A percentile compares a stretch with the other conserved stretches of the same genome.
Conservation (phyloP, 2,797 vertebrate species). For the Oreortyx pictus region DNA sequence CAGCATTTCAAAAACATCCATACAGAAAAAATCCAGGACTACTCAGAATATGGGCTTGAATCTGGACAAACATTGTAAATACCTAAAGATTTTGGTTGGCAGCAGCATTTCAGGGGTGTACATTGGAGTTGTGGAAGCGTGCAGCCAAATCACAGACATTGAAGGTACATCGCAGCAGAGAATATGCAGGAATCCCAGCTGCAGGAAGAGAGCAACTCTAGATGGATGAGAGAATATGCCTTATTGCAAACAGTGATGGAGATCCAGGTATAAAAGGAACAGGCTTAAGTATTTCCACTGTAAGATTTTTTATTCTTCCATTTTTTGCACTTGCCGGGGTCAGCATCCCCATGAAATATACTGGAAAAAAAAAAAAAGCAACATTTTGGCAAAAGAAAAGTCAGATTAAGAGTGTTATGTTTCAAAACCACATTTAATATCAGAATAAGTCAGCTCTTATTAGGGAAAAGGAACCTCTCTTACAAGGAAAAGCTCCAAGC, state of each 20-base stretch:
- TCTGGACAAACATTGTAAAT: not conserved
- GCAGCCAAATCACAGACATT: constrained; percentile 51
- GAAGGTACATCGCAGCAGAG: not conserved
- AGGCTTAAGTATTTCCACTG: not conserved
- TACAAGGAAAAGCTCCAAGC: not conserved
- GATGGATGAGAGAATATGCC: not conserved
- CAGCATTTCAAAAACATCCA: not conserved
- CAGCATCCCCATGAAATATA: not conserved
- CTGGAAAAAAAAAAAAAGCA: not conserved
- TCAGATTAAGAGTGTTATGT: not conserved
- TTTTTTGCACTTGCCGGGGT: not conserved
- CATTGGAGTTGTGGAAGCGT: not conserved
- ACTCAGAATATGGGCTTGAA: not conserved
- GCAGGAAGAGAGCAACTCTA: not conserved
- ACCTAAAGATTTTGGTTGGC: constrained; percentile 5
- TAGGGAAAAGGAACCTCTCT: not conserved
- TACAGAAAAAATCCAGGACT: not conserved
- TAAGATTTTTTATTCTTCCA: not conserved
- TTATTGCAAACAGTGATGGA: not conserved
- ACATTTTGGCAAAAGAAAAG: not conserved
- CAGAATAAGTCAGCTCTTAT: not conserved
- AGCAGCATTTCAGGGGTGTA: constrained; percentile 20
- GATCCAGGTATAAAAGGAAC: not conserved
- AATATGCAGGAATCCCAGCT: not conserved
- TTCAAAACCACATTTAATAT: not conserved